Base-by-base conservation (phyloP, 2,888 invertebrate species). In the Zaprionus obscuricornis region DNA sequence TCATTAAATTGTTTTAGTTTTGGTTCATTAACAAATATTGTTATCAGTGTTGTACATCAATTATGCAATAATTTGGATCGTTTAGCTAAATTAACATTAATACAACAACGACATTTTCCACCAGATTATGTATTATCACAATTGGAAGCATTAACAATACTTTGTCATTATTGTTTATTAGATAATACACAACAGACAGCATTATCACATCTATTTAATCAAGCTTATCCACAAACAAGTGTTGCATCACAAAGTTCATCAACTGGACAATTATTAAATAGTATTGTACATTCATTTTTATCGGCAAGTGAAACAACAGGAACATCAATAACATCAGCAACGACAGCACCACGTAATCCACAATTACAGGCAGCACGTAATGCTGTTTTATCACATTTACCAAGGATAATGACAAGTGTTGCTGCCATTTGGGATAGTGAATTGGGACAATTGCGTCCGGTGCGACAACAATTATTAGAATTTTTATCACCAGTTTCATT, bases 401-500 rank as follows among this genome's bases (percentile, higher is more conserved):
- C 96, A 0, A 92, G 96, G 68, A 95, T 96, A 73, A 94, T 97
- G 70, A 94, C 95, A 2, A 95, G 95, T 68, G 92, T 96, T 27
- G 93, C 95, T 1, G 92, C 93, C 27, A 91, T 97, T 29, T 97
- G 97, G 96, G 94, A 95, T 83, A 94, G 94, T 24, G 92, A 95
- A 88, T 91, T 94, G 66, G 90, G 90, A 0, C 90, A 90, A 51
- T 66, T 90, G 47, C 82, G 90, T 1, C 89, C 89, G 18, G 94
- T 96, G 7, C 94, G 95, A 64, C 94, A 95, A 74, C 94, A 95
- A 75, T 91, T 97, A 39, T 90, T 97, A 74, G 96, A 96, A 87
- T 94, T 97, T 71, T 90, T 97, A 2, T 96, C 96, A 78, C 97
- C 97, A 0, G 93, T 97, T 42, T 95, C 96, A 4, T 92, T 95